Conservation (phyloP, 1,140 invertebrate species). For the Ctenoplectra terminalis region DNA sequence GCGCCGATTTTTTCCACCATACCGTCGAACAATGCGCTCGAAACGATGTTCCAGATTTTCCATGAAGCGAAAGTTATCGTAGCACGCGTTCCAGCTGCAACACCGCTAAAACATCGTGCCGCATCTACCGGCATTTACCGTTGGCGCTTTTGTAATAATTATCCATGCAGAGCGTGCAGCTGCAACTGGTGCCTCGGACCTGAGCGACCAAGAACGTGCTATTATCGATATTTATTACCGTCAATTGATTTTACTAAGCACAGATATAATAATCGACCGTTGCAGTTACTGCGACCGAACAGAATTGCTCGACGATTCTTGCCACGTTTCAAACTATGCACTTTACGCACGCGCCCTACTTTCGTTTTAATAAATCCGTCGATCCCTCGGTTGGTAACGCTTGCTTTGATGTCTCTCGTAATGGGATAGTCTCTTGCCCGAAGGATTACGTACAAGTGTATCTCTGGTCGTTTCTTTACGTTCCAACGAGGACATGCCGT, state of each 20-base stretch:
- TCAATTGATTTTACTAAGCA: slow-evolving; percentile 49
- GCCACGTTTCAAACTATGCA: neutral
- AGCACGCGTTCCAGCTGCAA: slow-evolving; percentile 2
- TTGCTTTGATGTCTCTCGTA: slow-evolving; percentile 24
- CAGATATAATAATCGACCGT: slow-evolving; percentile 44
- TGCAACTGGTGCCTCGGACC: neutral
- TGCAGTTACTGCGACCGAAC: neutral
- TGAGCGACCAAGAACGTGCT: neutral
- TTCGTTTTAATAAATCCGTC: slow-evolving; percentile 46
- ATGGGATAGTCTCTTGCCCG: slow-evolving; percentile 2
- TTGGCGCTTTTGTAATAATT: slow-evolving; percentile 54
- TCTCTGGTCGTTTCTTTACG: slow-evolving; percentile 9
- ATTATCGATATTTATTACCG: slow-evolving; percentile 60
- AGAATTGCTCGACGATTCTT: neutral
- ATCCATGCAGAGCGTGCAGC: slow-evolving; percentile 27
- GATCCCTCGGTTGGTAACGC: slow-evolving; percentile 4
- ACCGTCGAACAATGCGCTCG: too few species aligned
- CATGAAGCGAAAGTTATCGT: slow-evolving; percentile 35
- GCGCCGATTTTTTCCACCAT: too few species aligned
- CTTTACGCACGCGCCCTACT: slow-evolving; percentile 42
- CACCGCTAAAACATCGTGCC: slow-evolving; percentile 29
- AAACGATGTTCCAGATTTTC: neutral
- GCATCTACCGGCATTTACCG: slow-evolving; percentile 21
- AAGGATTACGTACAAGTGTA: slow-evolving; percentile 29
- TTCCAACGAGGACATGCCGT: slow-evolving; percentile 25